Conservation (phyloP, 2,797 vertebrate genomes). For the Cephalopachus bancanus region DNA sequence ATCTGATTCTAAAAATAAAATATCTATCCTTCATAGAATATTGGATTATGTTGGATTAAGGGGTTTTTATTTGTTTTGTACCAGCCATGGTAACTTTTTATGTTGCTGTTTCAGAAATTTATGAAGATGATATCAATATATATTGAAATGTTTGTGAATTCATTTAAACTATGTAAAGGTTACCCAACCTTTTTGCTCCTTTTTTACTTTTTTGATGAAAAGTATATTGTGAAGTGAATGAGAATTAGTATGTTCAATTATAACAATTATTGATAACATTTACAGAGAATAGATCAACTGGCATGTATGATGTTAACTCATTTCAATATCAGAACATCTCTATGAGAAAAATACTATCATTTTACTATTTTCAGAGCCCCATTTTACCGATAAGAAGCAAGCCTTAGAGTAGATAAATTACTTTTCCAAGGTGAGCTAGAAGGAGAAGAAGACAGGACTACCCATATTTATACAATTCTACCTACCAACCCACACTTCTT, state of each 20-base stretch:
- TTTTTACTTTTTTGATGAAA: slow-evolving; percentile 11
- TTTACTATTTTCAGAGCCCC: too few relatives aligned
- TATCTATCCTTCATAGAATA: not conserved
- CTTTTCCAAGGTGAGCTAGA: not conserved
- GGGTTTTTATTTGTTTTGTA: not conserved
- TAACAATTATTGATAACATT: not conserved
- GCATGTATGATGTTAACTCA: not conserved
- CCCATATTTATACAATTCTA: not conserved
- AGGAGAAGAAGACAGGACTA: not conserved
- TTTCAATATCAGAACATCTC: not conserved
- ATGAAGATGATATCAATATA: not conserved
- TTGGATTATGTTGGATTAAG: not conserved
- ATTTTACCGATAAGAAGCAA: slow-evolving; percentile 38
- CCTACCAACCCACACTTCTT: not conserved
- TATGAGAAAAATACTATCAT: not conserved
- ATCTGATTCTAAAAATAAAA: not conserved
- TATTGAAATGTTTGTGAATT: slow-evolving; percentile 12
- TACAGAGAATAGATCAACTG: not conserved
- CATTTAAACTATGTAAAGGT: not conserved
- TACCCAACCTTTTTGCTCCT: not conserved
- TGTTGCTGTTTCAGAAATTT: slow-evolving; percentile 9
- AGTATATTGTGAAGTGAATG: not conserved
- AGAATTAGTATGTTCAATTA: not conserved
- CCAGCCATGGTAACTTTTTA: not conserved
- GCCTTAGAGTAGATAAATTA: not conserved